A percentile compares a stretch with the other conserved stretches of the same genome.
phyloP scores from a whole-genome alignment of 2,797 vertebrate species.

The Botia kubotai region DNA sequence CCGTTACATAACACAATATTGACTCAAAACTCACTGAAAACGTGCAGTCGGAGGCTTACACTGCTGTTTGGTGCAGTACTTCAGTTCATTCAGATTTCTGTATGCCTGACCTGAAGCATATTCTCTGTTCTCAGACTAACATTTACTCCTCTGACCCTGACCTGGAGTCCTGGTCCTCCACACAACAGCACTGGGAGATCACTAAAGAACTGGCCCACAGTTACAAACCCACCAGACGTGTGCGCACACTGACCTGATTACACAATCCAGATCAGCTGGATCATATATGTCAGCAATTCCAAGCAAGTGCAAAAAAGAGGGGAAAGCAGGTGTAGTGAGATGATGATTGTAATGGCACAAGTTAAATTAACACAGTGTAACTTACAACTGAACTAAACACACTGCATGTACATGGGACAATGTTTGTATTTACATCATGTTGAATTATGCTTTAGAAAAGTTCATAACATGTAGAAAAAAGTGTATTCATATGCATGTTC shows the following conservation, averaged over 20 bases:
- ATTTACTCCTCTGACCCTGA: conserved; percentile 41
- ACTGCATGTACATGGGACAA: neutral
- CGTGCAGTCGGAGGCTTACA: neutral
- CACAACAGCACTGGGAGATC: conserved; percentile 67
- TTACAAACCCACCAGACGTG: conserved; percentile 14
- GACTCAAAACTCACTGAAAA: neutral
- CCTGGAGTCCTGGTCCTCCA: conserved; percentile 56
- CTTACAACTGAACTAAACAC: too few species aligned
- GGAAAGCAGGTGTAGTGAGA: too few species aligned
- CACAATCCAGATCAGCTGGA: neutral
- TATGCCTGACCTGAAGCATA: conserved; percentile 1
- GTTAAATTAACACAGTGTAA: neutral
- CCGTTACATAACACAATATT: neutral
- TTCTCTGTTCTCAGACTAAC: conserved; percentile 49
- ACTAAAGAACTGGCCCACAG: conserved; percentile 65
- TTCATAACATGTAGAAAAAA: neutral
- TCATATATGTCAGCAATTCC: neutral
- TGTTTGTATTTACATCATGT: neutral
- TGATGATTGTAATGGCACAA: neutral
- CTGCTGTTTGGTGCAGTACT: neutral
- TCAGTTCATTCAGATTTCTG: neutral
- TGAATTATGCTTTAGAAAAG: neutral
- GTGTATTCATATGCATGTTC: neutral
- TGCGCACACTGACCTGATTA: conserved; percentile 7
- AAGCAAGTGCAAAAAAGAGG: neutral